These are phyloP conservation scores for Colossoma macropomum DNA, from an alignment of 2,113 vertebrate genomes.

Conservation along the genomic window DNA sequence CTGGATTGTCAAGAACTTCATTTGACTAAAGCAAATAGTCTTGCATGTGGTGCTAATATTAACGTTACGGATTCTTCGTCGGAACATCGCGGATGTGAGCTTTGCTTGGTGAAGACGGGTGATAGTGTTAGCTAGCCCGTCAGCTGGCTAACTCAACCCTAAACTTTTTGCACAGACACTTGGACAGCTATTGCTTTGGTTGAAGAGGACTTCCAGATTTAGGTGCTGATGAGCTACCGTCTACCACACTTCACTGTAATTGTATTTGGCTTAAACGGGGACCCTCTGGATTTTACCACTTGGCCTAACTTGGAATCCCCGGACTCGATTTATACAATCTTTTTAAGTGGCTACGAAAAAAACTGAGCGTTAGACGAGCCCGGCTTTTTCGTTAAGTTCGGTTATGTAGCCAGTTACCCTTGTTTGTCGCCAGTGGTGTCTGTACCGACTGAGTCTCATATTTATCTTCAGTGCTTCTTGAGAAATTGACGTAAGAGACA, in stretches of 20 bases:
- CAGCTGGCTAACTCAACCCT: conserved; percentile 9
- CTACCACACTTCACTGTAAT: not conserved
- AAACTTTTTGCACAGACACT: conserved; percentile 21
- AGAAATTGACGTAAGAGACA: too few species aligned
- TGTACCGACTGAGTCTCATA: not conserved
- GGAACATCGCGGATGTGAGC: conserved; percentile 18
- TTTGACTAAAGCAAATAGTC: not conserved
- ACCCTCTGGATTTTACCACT: conserved; percentile 27
- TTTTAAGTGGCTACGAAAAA: not conserved
- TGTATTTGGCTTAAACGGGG: conserved; percentile 14
- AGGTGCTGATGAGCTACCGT: not conserved
- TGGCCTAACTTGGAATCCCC: conserved; percentile 52
- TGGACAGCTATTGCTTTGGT: not conserved
- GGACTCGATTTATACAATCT: conserved; percentile 40
- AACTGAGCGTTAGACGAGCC: not conserved
- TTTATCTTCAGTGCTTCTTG: not conserved
- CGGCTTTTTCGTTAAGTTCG: not conserved
- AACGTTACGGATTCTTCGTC: conserved; percentile 6
- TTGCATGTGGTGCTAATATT: not conserved
- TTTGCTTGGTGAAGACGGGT: conserved; percentile 17
- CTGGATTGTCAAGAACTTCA: not conserved
- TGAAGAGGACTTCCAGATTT: not conserved
- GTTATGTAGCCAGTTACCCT: not conserved
- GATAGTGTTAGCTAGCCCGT: conserved; percentile 18
- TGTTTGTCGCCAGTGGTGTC: not conserved